Evolutionary conservation across 2,888 invertebrate genomes (phyloP), one percentile per base, ranked within the genome.

Genomic region (Trissolcus japonicus): DNA sequence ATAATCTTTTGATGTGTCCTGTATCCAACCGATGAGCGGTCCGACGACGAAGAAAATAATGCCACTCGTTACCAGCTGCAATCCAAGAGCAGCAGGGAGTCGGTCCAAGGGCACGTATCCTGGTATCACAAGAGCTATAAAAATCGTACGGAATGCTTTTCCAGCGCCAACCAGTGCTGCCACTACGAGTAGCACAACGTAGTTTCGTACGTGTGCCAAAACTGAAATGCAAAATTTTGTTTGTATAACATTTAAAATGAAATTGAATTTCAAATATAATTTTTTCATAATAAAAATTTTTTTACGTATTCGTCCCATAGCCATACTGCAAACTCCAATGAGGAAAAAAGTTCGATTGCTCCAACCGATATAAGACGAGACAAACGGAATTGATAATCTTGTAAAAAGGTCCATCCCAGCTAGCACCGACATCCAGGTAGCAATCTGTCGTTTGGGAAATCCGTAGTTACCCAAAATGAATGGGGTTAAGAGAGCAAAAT

Each of bases 51-150:
- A 86, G 69, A 92, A 93, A 11, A 93, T 91, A 3, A 94, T 86
- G 0, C 94, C 94, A 81, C 93, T 92, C 55, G 92, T 92, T 7
- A 94, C 88, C 43, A 94, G 86, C 83, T 94, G 94, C 55, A 94
- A 89, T 0, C 94, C 94, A 0, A 93, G 91, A 2, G 94, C 94
- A 9, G 93, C 94, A 0, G 94, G 94, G 72, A 94, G 85, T 71
- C 93, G 92, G 77, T 93, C 92, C 13, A 94, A 84, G 0, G 94
- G 92, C 50, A 94, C 94, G 83, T 94, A 92, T 0, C 92, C 92
- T 2, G 94, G 94, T 81, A 94, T 93, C 11, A 94, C 93, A 4
- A 94, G 87, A 0, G 94, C 93, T 92, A 94, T 93, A 83, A 94
- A 94, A 6, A 94, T 93, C 4, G 94, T 94, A 66, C 94, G 90